Evolutionary conservation across 2,888 invertebrate species (phyloP).

Genomic region (Blastobasis lacticolella): DNA sequence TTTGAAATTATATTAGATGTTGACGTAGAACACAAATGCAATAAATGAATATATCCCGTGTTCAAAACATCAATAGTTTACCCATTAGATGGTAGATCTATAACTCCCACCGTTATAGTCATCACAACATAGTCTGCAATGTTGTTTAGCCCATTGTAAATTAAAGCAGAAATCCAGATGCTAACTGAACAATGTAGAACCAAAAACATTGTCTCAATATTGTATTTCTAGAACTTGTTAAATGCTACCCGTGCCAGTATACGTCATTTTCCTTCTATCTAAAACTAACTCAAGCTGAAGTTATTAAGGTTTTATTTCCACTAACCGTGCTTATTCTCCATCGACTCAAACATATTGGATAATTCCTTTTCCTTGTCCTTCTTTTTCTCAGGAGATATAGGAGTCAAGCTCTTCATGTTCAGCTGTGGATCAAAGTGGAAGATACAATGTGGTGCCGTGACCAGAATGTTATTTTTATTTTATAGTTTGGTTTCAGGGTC

Average conservation of each 20-base stretch:
- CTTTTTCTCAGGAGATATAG: slow-evolving; percentile 77
- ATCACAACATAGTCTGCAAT: slow-evolving; percentile 5
- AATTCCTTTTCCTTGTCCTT: slow-evolving; percentile 81
- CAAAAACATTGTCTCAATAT: no score
- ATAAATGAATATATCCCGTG: slow-evolving; percentile 4
- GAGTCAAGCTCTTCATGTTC: slow-evolving; percentile 75
- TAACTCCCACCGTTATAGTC: not conserved
- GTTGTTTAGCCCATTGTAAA: slow-evolving; percentile 6
- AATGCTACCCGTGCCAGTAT: no score
- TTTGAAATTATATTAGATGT: slow-evolving; percentile 36
- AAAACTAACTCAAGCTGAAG: no score
- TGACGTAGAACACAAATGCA: not conserved
- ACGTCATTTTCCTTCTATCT: no score
- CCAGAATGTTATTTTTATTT: no score
- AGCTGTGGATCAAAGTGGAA: slow-evolving; percentile 44
- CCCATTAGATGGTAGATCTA: slow-evolving; percentile 39
- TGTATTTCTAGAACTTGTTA: no score
- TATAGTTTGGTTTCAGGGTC: no score
- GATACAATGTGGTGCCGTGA: no score
- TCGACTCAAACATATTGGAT: slow-evolving; percentile 81
- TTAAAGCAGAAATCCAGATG: no score
- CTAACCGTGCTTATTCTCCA: slow-evolving; percentile 90
- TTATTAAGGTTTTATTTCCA: slow-evolving; percentile 11
- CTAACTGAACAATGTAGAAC: no score
- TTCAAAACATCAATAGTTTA: slow-evolving; percentile 75